Evolutionary conservation across 2,113 vertebrate genomes (phyloP).

Genomic region (Phyllostomus discolor): DNA sequence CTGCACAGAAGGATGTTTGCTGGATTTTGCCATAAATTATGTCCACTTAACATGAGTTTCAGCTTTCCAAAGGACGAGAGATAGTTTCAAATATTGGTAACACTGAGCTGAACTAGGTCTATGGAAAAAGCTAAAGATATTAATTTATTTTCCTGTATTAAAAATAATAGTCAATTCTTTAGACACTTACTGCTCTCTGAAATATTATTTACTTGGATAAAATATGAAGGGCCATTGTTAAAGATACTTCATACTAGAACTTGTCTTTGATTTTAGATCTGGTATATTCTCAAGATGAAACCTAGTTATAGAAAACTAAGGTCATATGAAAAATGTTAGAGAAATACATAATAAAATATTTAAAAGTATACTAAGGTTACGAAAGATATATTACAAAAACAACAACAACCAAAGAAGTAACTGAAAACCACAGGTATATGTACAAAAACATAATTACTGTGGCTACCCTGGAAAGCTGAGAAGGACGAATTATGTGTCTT

Average conservation of each 20-base stretch:
- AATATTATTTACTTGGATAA: background rate
- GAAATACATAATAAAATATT: background rate
- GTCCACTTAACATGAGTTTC: background rate
- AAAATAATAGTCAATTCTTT: background rate
- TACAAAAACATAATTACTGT: background rate
- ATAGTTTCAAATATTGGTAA: background rate
- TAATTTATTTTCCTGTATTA: background rate
- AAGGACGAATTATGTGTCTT: background rate
- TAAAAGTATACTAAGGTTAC: background rate
- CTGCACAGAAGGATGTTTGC: slow-evolving; percentile 27
- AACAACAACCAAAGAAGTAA: background rate
- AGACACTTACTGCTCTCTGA: background rate
- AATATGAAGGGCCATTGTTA: background rate
- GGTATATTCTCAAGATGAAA: background rate
- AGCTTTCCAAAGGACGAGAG: background rate
- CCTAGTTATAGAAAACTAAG: background rate
- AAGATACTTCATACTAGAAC: background rate
- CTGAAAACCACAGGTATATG: background rate
- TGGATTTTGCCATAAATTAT: slow-evolving; percentile 13
- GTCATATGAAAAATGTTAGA: background rate
- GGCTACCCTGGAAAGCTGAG: background rate
- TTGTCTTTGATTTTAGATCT: background rate
- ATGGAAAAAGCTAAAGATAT: background rate
- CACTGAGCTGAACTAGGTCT: background rate
- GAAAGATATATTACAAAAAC: background rate